Evolutionary conservation across 1,140 invertebrate species (phyloP).

Genomic region (Oryctes rhinoceros): DNA sequence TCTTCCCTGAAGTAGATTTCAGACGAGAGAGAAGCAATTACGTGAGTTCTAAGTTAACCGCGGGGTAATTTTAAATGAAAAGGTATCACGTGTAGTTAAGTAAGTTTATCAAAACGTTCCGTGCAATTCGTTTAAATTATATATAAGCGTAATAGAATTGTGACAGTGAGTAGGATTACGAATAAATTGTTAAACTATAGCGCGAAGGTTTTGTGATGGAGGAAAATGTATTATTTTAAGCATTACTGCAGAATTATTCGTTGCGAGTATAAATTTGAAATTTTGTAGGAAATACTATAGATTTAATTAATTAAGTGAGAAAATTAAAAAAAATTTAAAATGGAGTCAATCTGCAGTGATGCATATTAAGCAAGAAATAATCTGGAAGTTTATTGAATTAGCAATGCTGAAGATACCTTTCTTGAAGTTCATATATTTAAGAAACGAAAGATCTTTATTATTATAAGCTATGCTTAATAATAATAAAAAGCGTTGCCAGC

Average conservation of each 20-base stretch:
- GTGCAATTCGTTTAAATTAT: neutral
- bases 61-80: constrained; percentile 9
- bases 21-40: neutral
- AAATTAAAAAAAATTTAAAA: too few species aligned
- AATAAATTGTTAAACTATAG: neutral
- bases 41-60: neutral
- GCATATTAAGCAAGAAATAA: too few species aligned
- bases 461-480: too few species aligned
- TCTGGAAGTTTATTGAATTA: too few species aligned
- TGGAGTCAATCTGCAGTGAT: too few species aligned
- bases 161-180: neutral
- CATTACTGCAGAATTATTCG: neutral
- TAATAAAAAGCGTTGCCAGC: too few species aligned
- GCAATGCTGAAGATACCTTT: too few species aligned
- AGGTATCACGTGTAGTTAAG: neutral
- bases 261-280: neutral
- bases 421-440: too few species aligned
- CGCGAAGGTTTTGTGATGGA: neutral
- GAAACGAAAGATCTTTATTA: too few species aligned
- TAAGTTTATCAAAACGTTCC: too few species aligned
- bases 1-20: neutral
- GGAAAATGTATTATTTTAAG: neutral
- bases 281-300: too few species aligned
- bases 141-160: neutral
- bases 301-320: too few species aligned